These are phyloP conservation scores for Seriola quinqueradiata DNA, from an alignment of 2,113 vertebrate genomes.

Conservation along the genomic window DNA sequence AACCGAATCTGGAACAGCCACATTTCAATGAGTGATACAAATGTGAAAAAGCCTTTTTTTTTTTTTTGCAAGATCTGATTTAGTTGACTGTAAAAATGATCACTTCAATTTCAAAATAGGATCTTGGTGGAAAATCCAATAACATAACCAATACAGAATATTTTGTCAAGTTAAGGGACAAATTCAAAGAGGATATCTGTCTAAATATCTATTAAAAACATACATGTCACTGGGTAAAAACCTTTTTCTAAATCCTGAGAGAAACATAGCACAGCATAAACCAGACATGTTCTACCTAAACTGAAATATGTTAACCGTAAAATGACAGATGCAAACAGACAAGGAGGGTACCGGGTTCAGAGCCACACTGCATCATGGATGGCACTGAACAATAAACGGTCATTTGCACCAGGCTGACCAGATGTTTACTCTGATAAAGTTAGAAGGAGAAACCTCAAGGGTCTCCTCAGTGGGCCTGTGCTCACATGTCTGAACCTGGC, in stretches of 20 bases:
- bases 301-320: not conserved
- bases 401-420: slow-evolving; percentile 58
- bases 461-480: slow-evolving; percentile 55
- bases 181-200: not conserved
- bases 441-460: slow-evolving; percentile 55
- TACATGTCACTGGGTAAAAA: not conserved
- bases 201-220: not conserved
- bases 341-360: not conserved
- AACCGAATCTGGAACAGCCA: not conserved
- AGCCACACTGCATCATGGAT: slow-evolving; percentile 37
- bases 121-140: not conserved
- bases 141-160: not conserved
- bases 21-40: not conserved
- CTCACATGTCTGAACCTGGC: slow-evolving; percentile 58
- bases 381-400: slow-evolving; percentile 58
- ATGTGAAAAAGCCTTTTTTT: not conserved
- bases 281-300: not conserved
- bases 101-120: not conserved
- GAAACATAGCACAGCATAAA: too few relatives aligned
- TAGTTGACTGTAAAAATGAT: not conserved
- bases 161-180: not conserved
- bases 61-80: not conserved
- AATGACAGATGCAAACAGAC: not conserved
- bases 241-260: not conserved
- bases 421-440: slow-evolving; percentile 73